Evolutionary conservation across 2,797 vertebrate genomes (phyloP).

Genomic region (Pseudotriccus pelzelni): DNA sequence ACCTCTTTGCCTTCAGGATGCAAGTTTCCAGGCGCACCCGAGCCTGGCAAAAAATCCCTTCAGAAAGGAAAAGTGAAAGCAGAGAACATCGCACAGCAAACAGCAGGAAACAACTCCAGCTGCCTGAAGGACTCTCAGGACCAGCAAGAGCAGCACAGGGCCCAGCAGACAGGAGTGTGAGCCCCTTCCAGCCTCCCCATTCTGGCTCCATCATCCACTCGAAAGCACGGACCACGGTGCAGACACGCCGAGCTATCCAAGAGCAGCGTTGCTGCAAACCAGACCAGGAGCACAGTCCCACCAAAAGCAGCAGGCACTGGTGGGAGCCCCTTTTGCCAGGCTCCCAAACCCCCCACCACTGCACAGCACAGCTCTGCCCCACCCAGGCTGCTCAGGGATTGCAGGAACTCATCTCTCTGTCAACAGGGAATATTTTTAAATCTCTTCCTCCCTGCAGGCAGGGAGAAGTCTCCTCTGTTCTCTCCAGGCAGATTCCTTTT

Average conservation of each 20-base stretch:
- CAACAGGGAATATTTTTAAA: constrained; percentile 22
- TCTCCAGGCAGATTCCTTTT: background rate
- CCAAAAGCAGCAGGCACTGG: background rate
- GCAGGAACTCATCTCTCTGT: background rate
- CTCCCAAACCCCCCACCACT: rapidly evolving
- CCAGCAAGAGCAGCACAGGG: background rate
- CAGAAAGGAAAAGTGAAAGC: background rate
- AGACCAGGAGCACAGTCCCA: background rate
- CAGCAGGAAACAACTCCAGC: background rate
- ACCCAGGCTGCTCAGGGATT: background rate
- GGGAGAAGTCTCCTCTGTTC: background rate
- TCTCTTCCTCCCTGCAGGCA: background rate
- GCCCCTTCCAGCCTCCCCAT: background rate
- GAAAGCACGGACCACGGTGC: rapidly evolving
- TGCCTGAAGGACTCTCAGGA: background rate
- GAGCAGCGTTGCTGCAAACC: background rate
- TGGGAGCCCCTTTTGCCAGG: background rate
- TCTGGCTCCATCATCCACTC: background rate
- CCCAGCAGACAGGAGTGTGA: rapidly evolving
- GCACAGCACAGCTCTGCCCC: background rate
- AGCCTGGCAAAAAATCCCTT: background rate
- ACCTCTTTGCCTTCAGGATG: background rate
- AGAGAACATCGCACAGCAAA: background rate
- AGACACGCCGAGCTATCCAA: rapidly evolving
- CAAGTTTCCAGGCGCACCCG: background rate